Base-by-base conservation (phyloP, 2,797 vertebrate genomes). In the Ctenochaetus hawaiiensis region DNA sequence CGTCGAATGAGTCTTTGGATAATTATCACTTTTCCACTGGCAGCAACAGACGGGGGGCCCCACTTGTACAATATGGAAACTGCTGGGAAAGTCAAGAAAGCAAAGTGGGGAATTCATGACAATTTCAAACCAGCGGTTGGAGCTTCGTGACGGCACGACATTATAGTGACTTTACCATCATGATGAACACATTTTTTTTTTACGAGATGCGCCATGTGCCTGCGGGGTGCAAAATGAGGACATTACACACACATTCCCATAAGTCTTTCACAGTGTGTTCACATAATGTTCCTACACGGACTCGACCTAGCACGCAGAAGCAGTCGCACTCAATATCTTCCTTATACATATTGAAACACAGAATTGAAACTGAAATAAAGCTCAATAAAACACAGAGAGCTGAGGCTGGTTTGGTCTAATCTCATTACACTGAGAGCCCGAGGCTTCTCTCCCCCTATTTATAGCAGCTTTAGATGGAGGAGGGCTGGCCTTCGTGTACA, bases 361-460 rank as follows among this genome's bases (percentile, higher is more conserved):
- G 86, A 79, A 88, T 88, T 54, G 57, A 88, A 92, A 89, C 84
- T 89, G 91, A 92, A 89, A 89, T 90, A 82, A 92, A 91, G 87
- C 91, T 90, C 85, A 91, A 90, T 92, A 91, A 92, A 92, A 92
- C 84, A 90, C 80, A 92, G 80, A 83, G 83, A 92, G 88, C 89
- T 68, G 82, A 89, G 78, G 88, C 91, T 93, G 89, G 90, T 93
- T 94, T 86, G 90, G 89, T 94, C 91, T 94, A 95, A 95, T 95
- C 93, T 92, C 90, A 95, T 95, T 95, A 94, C 87, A 90, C 77
- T 79, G 73, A 80, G 81, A 87, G 93, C 94, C 90, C 56, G 63
- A 78, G 92, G 93, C 89, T 83, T 75, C 86, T 83, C 82, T 70
- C 22, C 75, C 80, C 79, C 91, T 95, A 94, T 95, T 94, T 95